Evolutionary conservation across 1,140 invertebrate species (phyloP).

Genomic region (Drosophila repletoides): DNA sequence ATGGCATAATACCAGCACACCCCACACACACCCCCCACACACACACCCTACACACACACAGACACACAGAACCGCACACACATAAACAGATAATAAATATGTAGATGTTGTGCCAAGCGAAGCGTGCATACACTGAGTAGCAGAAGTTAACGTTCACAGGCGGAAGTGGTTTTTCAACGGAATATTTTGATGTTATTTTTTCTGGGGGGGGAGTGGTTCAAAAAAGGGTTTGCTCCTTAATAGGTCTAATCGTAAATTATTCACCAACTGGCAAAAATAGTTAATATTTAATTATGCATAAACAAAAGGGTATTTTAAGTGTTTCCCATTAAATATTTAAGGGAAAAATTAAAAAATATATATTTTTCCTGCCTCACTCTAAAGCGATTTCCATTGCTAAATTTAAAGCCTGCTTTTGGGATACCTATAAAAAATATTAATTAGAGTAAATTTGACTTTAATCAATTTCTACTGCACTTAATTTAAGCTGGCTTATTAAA

Average conservation of each 20-base stretch:
- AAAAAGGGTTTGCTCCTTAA: constrained; percentile 18
- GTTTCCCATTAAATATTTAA: neutral
- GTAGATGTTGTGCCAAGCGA: constrained; percentile 38
- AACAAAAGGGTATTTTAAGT: neutral
- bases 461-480: too few species aligned
- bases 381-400: neutral
- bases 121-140: constrained; percentile 32
- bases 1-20: constrained; percentile 63
- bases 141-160: constrained; percentile 11
- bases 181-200: too few species aligned
- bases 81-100: constrained; percentile 59
- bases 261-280: neutral
- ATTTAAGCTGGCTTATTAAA: too few species aligned
- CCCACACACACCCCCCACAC: constrained; percentile 6
- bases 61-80: neutral
- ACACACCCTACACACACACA: constrained; percentile 28
- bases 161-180: constrained; percentile 36
- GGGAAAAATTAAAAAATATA: neutral
- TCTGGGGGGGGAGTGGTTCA: too few species aligned
- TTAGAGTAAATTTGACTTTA: too few species aligned
- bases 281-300: constrained; percentile 20
- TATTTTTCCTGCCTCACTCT: too few species aligned
- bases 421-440: too few species aligned
- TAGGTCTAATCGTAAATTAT: constrained; percentile 1
- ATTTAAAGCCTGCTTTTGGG: too few species aligned